These are phyloP conservation scores for Alviniconcha marisindica DNA, from an alignment of 1,140 invertebrate genomes.

Conservation along the genomic window DNA sequence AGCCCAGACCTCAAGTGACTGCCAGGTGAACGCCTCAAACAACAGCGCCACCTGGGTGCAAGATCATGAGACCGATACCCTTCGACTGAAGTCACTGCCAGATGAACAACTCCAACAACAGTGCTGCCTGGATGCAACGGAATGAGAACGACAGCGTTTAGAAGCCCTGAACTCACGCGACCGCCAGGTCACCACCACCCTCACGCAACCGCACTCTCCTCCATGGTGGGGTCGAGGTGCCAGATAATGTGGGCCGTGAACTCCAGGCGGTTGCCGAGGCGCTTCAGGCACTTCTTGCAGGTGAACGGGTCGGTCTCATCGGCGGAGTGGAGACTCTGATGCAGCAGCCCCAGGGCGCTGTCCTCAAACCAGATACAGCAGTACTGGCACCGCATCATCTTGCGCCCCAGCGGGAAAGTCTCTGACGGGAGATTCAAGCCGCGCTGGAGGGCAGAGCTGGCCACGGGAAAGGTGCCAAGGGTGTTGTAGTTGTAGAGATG, in stretches of 20 bases:
- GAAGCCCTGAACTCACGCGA: no score
- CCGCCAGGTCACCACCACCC: no score
- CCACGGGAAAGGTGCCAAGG: background rate
- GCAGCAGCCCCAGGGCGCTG: slow-evolving; percentile 65
- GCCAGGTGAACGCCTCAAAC: no score
- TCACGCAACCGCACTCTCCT: slow-evolving; percentile 38
- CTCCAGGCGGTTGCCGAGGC: slow-evolving; percentile 71
- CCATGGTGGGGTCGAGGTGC: slow-evolving; percentile 80
- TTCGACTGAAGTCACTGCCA: no score
- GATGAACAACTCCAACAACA: no score
- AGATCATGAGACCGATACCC: no score
- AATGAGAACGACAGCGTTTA: no score
- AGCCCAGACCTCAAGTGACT: no score
- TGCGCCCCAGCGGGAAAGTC: slow-evolving; percentile 42
- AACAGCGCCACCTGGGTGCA: no score
- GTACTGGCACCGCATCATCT: slow-evolving; percentile 62
- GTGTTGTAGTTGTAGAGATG: slow-evolving; percentile 19
- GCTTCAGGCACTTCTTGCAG: slow-evolving; percentile 66
- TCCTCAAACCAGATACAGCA: slow-evolving; percentile 70
- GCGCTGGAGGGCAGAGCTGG: background rate
- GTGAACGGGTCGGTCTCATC: slow-evolving; percentile 66
- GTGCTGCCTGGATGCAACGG: no score
- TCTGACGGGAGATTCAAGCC: background rate
- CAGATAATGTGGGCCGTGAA: slow-evolving; percentile 85
- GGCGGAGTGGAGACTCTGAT: slow-evolving; percentile 65